These are phyloP conservation scores for Pomacea canaliculata DNA, from an alignment of 2,888 invertebrate genomes.

Conservation along the genomic window DNA sequence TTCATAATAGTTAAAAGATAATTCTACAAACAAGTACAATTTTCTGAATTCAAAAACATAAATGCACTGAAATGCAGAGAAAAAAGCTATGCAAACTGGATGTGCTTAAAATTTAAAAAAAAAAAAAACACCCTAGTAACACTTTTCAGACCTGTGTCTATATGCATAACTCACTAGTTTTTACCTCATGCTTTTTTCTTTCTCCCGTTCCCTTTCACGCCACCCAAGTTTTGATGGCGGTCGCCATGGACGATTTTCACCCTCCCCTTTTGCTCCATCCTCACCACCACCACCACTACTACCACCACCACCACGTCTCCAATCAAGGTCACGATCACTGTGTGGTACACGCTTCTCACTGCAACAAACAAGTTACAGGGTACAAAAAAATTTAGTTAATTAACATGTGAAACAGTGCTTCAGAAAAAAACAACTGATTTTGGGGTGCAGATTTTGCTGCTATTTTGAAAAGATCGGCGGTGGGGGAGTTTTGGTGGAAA, in stretches of 20 bases:
- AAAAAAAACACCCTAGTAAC: too few species aligned
- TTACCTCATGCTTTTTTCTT: constrained; percentile 58
- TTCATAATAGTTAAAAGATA: too few species aligned
- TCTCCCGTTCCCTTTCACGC: constrained; percentile 61
- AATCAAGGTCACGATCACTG: constrained; percentile 9
- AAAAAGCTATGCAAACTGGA: too few species aligned
- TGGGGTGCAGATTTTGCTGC: too few species aligned
- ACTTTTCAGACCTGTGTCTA: too few species aligned
- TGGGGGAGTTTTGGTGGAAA: too few species aligned
- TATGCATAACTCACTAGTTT: too few species aligned
- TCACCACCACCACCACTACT: constrained; percentile 15
- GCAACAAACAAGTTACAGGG: constrained; percentile 10
- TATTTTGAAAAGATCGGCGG: neutral
- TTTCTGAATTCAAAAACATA: too few species aligned
- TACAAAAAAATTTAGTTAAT: neutral
- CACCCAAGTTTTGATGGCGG: constrained; percentile 51
- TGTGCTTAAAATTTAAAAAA: too few species aligned
- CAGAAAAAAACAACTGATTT: neutral
- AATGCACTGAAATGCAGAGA: too few species aligned
- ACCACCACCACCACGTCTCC: constrained; percentile 27
- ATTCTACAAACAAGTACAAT: too few species aligned
- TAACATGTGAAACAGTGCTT: neutral
- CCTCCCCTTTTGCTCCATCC: constrained; percentile 26
- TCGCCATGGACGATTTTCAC: constrained; percentile 34
- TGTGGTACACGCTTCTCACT: neutral